Conservation (phyloP, 2,797 vertebrate species). For the Pangasius djambal region DNA sequence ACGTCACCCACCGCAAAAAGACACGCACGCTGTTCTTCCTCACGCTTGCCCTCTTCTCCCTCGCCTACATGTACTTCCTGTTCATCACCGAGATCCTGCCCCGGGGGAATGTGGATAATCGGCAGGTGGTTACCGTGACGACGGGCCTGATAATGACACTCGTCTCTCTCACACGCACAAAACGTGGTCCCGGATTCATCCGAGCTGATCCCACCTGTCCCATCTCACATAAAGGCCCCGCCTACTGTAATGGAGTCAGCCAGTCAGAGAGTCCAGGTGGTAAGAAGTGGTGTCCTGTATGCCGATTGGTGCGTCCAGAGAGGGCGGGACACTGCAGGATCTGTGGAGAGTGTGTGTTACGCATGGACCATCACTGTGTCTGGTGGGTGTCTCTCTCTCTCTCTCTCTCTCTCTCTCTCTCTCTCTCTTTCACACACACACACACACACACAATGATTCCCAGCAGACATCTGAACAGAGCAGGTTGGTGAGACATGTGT, state of each 20-base stretch:
- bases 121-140: conserved; percentile 78
- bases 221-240: conserved; percentile 54
- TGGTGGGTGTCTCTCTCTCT: conserved; percentile 80
- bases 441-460: conserved; percentile 16
- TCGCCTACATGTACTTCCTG: conserved; percentile 93
- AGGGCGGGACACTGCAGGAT: conserved; percentile 93
- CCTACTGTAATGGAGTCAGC: conserved; percentile 60
- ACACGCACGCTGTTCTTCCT: conserved; percentile 91
- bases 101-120: conserved; percentile 71
- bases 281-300: conserved; percentile 82
- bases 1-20: conserved; percentile 90
- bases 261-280: conserved; percentile 43
- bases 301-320: conserved; percentile 82
- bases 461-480: conserved; percentile 46
- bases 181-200: conserved; percentile 86
- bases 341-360: conserved; percentile 88
- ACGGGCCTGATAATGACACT: conserved; percentile 82
- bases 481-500: conserved; percentile 55
- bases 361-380: conserved; percentile 97
- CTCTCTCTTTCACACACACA: background rate
- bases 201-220: conserved; percentile 41
- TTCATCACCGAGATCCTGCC: conserved; percentile 88
- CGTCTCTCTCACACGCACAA: conserved; percentile 79
- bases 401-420: too few relatives aligned
- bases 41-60: conserved; percentile 91